Evolutionary conservation across 1,140 invertebrate genomes (phyloP), one percentile per base, ranked within the genome.

Genomic region (Drosophila asahinai): DNA sequence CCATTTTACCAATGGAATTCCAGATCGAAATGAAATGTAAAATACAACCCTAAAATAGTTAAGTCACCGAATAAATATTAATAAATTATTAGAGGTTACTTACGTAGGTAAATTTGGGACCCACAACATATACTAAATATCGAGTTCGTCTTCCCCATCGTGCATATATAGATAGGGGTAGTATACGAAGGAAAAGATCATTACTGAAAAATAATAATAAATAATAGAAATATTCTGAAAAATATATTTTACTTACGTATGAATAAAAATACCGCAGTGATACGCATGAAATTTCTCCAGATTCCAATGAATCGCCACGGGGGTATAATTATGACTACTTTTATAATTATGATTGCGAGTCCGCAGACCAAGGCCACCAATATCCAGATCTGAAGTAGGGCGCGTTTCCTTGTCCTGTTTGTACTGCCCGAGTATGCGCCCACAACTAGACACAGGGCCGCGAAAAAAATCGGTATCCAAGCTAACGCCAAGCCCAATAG

Each of bases 131-230:
- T 22, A 22, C 14, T 22, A 55, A 7, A 15, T 38, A 22, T 40
- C 33, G 0, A 25, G 3, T 15, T 17, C 15, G 5, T 36, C 43
- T 3, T 68, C 9, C 27, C 66, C 15, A 0, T 42, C 27, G 2
- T 27, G 36, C 8, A 25, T 12, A 15, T 66, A 68, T 0, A 38
- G 17, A 12, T n/a, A 66, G 0, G 66, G 66, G 12, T 52, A 70
- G 36, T 49, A 66, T 3, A 38, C 7, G 15, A 64, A 52, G 33
- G 11, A 14, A 33, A 36, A 43, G 27, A 66, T 5, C 27, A 66
- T 33, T n/a, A 51, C 66, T 68, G 47, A 14, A 66, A 51, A 14
- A 14, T 3, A 22, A 22, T 22, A 22, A 22, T 2, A 22, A 22
- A 22, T 2, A 22, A 22, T 22, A 3, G 0, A 19, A 27, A 19